Base-by-base conservation (phyloP, 2,113 vertebrate genomes). In the Atrichornis clamosus region DNA sequence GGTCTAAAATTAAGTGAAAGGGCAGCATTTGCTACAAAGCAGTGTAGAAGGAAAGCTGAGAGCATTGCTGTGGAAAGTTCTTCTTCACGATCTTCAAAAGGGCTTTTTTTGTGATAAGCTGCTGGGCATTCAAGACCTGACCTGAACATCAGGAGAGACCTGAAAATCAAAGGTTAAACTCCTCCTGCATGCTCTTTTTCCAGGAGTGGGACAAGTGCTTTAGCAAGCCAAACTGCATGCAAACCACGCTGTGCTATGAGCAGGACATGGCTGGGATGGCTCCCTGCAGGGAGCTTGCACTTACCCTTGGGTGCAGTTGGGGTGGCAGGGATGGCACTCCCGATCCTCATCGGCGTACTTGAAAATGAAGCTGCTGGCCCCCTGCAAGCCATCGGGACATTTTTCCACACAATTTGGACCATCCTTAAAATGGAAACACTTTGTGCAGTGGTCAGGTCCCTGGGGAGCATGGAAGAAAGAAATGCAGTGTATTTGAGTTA, bases 321-420 rank as follows among this genome's bases (percentile, higher is more conserved):
- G 98, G 41, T 99, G 99, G 94, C 99, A 99, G 0, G 99, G 99
- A 26, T 98, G 99, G 84, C 99, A 99, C 94, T 99, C 99, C 39
- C 98, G 99, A 92, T 99, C 99, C 95, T 98, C 98, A 93, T 99
- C 99, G 1, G 99, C 99, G 0, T 99, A 99, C 96, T 99, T 99
- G 98, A 99, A 99, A 96, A 99, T 99, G 96, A 99, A 99, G 95
- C 99, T 99, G 97, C 98, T 99, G 76, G 99, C 98, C 4, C 99
- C 99, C 93, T 99, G 99, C 58, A 99, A 96, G 39, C 99, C 99
- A 37, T 99, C 99, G 8, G 99, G 99, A 80, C 99, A 99, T 87
- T 99, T 99, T 87, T 99, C 99, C 95, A 99, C 99, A 69, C 99
- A 99, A 33, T 99, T 99, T 22, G 99, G 99, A 19, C 99, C 99